Base-by-base conservation (phyloP, 2,888 invertebrate genomes). In the Eutolmus rufibarbis region DNA sequence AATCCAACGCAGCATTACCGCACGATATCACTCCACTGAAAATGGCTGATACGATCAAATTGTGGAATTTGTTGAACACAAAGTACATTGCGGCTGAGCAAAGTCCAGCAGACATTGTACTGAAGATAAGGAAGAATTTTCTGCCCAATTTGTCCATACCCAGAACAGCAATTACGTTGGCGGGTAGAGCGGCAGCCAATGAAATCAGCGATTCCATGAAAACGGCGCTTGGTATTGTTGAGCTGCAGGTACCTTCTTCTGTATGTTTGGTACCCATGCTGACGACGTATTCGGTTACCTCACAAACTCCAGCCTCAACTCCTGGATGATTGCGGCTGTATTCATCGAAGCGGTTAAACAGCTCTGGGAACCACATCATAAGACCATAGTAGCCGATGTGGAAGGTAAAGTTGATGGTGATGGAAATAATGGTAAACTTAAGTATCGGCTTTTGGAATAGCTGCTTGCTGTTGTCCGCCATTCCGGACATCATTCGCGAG, bases 281-380 rank as follows among this genome's bases (percentile, higher is more conserved):
- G 3, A 96, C 96, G 40, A 97, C 96, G 92, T 95, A 97, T 0
- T 95, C 93, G 16, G 96, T 97, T 87, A 97, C 97, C 88, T 95
- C 93, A 91, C 97, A 97, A 87, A 96, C 96, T 89, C 95, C 95
- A 0, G 96, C 95, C 84, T 94, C 94, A 79, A 94, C 93, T 90
- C 94, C 95, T 84, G 96, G 95, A 92, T 96, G 95, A 46, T 94
- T 93, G 86, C 94, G 94, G 84, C 95, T 94, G 93, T 95, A 97
- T 91, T 96, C 96, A 93, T 97, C 97, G 92, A 97, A 97, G 79
- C 98, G 96, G 92, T 96, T 97, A 93, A 98, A 98, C 91, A 98
- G 94, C 93, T 98, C 98, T 0, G 98, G 98, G 93, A 98, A 98
- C 98, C 98, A 98, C 97, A 98, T 97, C 97, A 97, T 97, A 86